Conservation (phyloP, 2,797 vertebrate genomes). For the Dallia pectoralis region DNA sequence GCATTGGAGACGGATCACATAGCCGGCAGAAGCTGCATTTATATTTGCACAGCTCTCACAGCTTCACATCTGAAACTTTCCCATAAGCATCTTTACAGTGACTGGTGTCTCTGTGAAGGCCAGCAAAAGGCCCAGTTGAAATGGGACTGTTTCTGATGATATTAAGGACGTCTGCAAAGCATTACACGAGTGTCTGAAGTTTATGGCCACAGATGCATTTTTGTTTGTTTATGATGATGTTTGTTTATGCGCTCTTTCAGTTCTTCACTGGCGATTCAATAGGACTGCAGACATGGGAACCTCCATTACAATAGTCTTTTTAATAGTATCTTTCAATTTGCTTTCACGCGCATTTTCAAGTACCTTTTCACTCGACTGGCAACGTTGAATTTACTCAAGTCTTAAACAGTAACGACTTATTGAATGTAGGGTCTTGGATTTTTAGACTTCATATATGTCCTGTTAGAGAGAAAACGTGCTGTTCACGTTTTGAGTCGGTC, state of each 20-base stretch:
- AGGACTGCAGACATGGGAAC: slow-evolving; percentile 32
- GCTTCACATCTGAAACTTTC: slow-evolving; percentile 59
- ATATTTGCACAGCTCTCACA: slow-evolving; percentile 60
- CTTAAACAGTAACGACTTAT: too few relatives aligned
- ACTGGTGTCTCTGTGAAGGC: slow-evolving; percentile 45
- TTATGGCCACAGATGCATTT: slow-evolving; percentile 43
- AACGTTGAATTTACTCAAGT: neutral
- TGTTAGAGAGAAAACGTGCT: slow-evolving; percentile 1
- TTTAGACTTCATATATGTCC: neutral
- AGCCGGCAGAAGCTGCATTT: slow-evolving; percentile 51
- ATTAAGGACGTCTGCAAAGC: slow-evolving; percentile 59
- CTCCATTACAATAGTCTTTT: slow-evolving; percentile 35
- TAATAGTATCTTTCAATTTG: slow-evolving; percentile 24
- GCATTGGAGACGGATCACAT: slow-evolving; percentile 69
- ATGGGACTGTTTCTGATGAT: slow-evolving; percentile 60
- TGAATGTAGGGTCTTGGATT: too few relatives aligned
- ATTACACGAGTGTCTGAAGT: slow-evolving; percentile 55
- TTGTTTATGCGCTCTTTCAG: slow-evolving; percentile 48
- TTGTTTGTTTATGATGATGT: slow-evolving; percentile 42
- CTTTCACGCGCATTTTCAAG: slow-evolving; percentile 29
- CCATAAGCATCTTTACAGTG: slow-evolving; percentile 49
- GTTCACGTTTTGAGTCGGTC: slow-evolving; percentile 4
- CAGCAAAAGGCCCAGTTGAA: slow-evolving; percentile 58
- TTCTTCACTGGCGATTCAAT: slow-evolving; percentile 42
- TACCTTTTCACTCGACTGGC: slow-evolving; percentile 1